Evolutionary conservation across 2,888 invertebrate species (phyloP).

Genomic region (Gymnosoma rotundatum): DNA sequence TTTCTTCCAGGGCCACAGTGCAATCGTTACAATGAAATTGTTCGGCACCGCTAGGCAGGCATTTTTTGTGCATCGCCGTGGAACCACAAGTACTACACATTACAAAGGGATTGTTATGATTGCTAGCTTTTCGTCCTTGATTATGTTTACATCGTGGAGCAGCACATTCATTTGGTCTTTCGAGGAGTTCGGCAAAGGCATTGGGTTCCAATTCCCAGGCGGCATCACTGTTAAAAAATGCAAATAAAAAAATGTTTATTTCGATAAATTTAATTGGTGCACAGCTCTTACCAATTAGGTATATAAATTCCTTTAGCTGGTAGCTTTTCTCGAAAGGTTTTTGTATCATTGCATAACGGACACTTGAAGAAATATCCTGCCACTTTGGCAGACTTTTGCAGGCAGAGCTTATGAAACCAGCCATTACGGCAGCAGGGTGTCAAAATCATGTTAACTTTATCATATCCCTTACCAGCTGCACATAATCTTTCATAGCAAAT

Average conservation of each 20-base stretch:
- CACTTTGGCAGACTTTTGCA: conserved; percentile 87
- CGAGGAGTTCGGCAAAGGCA: conserved; percentile 88
- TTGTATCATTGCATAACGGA: conserved; percentile 90
- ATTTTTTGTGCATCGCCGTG: conserved; percentile 66
- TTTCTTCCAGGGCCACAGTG: conserved; percentile 22
- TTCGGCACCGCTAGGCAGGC: conserved; percentile 32
- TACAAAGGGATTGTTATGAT: conserved; percentile 69
- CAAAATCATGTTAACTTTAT: conserved; percentile 84
- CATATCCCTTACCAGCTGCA: conserved; percentile 76
- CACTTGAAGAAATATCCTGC: conserved; percentile 93
- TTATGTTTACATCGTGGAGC: conserved; percentile 85
- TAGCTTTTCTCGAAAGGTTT: conserved; percentile 82
- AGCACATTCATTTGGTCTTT: conserved; percentile 85
- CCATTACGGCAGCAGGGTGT: conserved; percentile 90
- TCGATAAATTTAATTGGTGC: too few species aligned
- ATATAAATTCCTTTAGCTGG: conserved; percentile 88
- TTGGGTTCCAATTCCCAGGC: conserved; percentile 91
- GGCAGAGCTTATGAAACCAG: conserved; percentile 89
- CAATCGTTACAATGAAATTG: conserved; percentile 70
- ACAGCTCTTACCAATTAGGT: conserved; percentile 86
- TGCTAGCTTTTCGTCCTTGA: conserved; percentile 82
- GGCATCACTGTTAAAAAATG: conserved; percentile 86
- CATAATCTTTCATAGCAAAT: conserved; percentile 86
- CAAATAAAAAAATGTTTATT: too few species aligned
- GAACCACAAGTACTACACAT: conserved; percentile 78